Percentiles rank a stretch among this genome's conserved stretches.
These are phyloP conservation scores for Jacana jacana DNA, from an alignment of 2,113 vertebrate species.

Conservation along the genomic window DNA sequence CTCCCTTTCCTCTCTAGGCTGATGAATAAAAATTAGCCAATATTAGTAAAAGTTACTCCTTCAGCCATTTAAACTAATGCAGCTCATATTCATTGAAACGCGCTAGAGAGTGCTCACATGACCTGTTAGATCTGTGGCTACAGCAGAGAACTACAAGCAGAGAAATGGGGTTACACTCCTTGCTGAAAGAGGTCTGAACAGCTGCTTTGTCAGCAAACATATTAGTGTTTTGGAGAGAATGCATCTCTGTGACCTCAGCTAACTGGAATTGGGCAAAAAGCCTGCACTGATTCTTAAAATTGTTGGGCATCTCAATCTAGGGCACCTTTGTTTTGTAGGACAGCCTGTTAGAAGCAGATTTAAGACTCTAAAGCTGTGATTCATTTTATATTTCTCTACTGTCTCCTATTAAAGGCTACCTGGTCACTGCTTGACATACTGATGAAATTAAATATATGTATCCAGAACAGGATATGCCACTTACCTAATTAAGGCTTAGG, in stretches of 20 bases:
- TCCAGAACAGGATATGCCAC: neutral
- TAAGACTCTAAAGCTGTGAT: neutral
- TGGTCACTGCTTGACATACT: neutral
- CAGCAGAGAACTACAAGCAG: neutral
- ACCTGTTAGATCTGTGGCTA: neutral
- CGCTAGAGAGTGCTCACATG: too few relatives aligned
- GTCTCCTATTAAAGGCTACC: neutral
- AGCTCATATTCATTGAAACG: neutral
- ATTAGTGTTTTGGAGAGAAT: neutral
- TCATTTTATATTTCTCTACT: neutral
- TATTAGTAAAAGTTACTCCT: neutral
- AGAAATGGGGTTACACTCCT: neutral
- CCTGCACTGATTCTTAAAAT: neutral
- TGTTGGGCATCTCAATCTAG: neutral
- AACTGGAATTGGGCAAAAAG: neutral
- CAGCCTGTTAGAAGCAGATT: neutral
- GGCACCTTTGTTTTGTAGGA: neutral
- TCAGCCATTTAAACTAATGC: rapidly evolving
- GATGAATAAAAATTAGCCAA: neutral
- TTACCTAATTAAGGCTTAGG: neutral
- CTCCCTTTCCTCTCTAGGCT: neutral
- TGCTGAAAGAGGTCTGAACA: neutral
- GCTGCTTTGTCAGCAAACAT: neutral
- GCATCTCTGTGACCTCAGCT: neutral
- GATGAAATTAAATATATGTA: neutral